Evolutionary conservation across 2,888 invertebrate genomes (phyloP).

Genomic region (Helicoverpa assulta): DNA sequence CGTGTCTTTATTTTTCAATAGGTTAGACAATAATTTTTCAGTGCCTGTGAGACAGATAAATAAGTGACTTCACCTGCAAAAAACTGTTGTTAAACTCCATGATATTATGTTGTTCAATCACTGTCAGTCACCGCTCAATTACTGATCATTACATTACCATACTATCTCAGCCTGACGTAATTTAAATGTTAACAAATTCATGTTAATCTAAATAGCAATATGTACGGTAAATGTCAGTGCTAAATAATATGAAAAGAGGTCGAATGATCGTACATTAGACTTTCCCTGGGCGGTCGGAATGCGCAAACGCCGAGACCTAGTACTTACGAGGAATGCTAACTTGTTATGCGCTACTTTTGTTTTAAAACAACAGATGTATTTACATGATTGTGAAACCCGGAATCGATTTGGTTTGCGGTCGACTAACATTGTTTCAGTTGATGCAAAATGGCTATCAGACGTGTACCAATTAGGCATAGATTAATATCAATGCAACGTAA

Average conservation of each 20-base stretch:
- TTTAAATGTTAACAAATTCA: constrained; percentile 48
- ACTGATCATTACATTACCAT: constrained; percentile 41
- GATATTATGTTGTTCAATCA: constrained; percentile 29
- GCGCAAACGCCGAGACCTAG: constrained; percentile 55
- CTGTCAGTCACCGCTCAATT: constrained; percentile 43
- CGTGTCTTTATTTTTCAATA: constrained; percentile 9
- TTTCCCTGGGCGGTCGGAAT: constrained; percentile 65
- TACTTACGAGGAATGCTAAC: constrained; percentile 69
- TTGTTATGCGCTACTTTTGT: constrained; percentile 59
- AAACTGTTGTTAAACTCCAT: constrained; percentile 11
- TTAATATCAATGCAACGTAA: neutral
- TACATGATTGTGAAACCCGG: constrained; percentile 49
- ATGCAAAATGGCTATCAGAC: constrained; percentile 1
- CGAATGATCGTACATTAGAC: constrained; percentile 60
- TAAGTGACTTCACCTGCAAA: neutral
- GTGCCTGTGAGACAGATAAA: constrained; percentile 3
- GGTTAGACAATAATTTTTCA: constrained; percentile 3
- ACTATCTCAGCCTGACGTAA: constrained; percentile 38
- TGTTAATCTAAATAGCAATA: constrained; percentile 32
- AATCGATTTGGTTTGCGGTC: constrained; percentile 21
- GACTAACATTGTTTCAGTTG: constrained; percentile 6
- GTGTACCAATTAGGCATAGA: constrained; percentile 1
- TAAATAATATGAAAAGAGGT: constrained; percentile 57
- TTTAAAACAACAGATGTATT: constrained; percentile 49
- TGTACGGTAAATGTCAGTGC: constrained; percentile 50